Evolutionary conservation across 1,140 invertebrate species (phyloP).

Genomic region (Psilanteris sp.): DNA sequence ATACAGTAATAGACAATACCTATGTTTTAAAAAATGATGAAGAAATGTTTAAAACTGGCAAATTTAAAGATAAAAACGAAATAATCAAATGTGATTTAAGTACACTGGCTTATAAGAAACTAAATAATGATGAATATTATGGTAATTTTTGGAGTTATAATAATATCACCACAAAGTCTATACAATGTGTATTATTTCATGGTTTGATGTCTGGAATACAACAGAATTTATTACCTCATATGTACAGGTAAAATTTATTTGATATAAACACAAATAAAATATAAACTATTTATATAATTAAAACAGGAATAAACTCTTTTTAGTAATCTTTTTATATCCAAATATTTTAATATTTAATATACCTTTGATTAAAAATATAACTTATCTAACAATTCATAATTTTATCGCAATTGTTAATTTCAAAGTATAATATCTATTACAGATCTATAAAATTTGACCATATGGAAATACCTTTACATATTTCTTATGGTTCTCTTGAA

Average conservation of each 20-base stretch:
- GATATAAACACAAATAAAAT: too few species aligned
- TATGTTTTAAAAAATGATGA: slow-evolving; percentile 93
- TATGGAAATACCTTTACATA: too few species aligned
- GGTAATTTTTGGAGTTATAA: slow-evolving; percentile 83
- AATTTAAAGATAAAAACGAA: slow-evolving; percentile 91
- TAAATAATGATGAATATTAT: slow-evolving; percentile 64
- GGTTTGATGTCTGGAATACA: slow-evolving; percentile 85
- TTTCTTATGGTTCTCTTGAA: too few species aligned
- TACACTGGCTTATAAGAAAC: slow-evolving; percentile 78
- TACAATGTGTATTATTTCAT: slow-evolving; percentile 91
- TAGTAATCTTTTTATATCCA: too few species aligned
- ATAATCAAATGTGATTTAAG: slow-evolving; percentile 80
- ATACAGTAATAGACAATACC: slow-evolving; percentile 84
- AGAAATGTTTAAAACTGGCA: slow-evolving; percentile 89
- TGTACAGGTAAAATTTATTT: slow-evolving; percentile 68
- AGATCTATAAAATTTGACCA: too few species aligned
- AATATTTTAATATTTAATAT: too few species aligned
- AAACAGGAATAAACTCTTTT: too few species aligned
- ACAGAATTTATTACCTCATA: slow-evolving; percentile 73
- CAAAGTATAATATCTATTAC: too few species aligned
- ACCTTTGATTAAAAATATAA: too few species aligned
- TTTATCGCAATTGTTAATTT: too few species aligned
- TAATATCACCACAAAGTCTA: slow-evolving; percentile 82
- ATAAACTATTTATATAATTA: too few species aligned
- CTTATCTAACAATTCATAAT: too few species aligned